A percentile compares a stretch with the other conserved stretches of the same genome.
Evolutionary conservation across 1,140 invertebrate species (phyloP).

Genomic region (Mylabris phalerata): DNA sequence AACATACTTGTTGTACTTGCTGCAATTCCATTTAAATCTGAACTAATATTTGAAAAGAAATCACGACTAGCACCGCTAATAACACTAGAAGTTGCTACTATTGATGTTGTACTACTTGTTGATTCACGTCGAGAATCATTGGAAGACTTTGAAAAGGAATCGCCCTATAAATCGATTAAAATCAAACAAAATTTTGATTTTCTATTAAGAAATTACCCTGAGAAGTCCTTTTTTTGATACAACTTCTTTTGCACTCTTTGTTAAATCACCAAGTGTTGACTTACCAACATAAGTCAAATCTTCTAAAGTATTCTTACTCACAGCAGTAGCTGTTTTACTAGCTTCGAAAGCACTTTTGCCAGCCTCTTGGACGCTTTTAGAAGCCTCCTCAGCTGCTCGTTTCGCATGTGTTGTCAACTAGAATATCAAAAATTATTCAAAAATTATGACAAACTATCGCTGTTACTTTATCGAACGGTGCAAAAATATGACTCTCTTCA

Average conservation of each 20-base stretch:
- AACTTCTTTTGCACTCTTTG: constrained; percentile 82
- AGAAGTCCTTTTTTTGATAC: constrained; percentile 78
- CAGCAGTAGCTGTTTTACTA: constrained; percentile 77
- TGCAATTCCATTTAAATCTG: constrained; percentile 82
- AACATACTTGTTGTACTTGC: constrained; percentile 87
- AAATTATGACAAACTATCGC: not conserved
- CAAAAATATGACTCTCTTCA: constrained; percentile 62
- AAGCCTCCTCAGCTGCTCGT: constrained; percentile 79
- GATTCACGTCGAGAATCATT: constrained; percentile 34
- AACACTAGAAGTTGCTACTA: constrained; percentile 42
- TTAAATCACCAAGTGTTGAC: constrained; percentile 80
- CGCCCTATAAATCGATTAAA: constrained; percentile 24
- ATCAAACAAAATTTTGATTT: not conserved
- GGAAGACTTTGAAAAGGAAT: constrained; percentile 32
- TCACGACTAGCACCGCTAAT: constrained; percentile 58
- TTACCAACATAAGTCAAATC: constrained; percentile 82
- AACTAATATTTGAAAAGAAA: constrained; percentile 85
- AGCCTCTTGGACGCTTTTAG: constrained; percentile 70
- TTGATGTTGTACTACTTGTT: constrained; percentile 42
- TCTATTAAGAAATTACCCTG: constrained; percentile 49
- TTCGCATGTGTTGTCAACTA: constrained; percentile 81
- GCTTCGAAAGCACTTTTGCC: constrained; percentile 79
- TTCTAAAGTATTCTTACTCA: constrained; percentile 81
- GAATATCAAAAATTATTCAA: constrained; percentile 12
- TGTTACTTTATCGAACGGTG: constrained; percentile 66